Conservation (phyloP, 2,113 vertebrate species). For the Semnornis frantzii region DNA sequence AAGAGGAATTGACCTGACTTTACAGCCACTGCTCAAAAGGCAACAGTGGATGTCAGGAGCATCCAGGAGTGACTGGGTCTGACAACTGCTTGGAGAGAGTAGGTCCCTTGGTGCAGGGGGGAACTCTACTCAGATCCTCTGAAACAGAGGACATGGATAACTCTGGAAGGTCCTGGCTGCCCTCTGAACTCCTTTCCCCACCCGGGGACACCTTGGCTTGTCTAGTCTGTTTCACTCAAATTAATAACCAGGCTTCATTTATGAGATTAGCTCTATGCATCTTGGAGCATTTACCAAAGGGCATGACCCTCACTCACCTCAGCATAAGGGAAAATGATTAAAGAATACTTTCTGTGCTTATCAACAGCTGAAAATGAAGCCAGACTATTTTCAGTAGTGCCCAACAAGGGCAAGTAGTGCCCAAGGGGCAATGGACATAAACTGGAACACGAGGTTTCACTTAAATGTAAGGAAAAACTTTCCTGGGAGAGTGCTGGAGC, state of each 20-base stretch:
- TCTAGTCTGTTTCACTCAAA: not conserved
- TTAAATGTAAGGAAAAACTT: too few species aligned
- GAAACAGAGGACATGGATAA: not conserved
- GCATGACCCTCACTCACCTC: not conserved
- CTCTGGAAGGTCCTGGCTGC: not conserved
- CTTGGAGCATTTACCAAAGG: not conserved
- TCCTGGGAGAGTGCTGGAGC: too few species aligned
- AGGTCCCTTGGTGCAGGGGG: not conserved
- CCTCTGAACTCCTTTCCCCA: not conserved
- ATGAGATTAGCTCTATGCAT: not conserved
- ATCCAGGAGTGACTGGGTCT: accelerated
- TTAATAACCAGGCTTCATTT: not conserved
- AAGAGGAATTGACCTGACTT: not conserved
- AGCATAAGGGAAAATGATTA: not conserved
- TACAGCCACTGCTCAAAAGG: not conserved
- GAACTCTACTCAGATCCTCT: too few species aligned
- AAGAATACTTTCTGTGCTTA: too few species aligned
- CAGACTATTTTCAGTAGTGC: too few species aligned
- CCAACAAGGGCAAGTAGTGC: too few species aligned
- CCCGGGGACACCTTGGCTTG: not conserved
- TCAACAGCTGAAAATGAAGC: too few species aligned
- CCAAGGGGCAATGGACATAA: too few species aligned
- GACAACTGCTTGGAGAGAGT: not conserved
- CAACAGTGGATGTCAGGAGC: accelerated
- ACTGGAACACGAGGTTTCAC: too few species aligned